Percentiles rank a stretch among this genome's conserved stretches.
These are phyloP conservation scores for Scomberomorus guttatus DNA, from an alignment of 2,797 vertebrate species.

Conservation along the genomic window DNA sequence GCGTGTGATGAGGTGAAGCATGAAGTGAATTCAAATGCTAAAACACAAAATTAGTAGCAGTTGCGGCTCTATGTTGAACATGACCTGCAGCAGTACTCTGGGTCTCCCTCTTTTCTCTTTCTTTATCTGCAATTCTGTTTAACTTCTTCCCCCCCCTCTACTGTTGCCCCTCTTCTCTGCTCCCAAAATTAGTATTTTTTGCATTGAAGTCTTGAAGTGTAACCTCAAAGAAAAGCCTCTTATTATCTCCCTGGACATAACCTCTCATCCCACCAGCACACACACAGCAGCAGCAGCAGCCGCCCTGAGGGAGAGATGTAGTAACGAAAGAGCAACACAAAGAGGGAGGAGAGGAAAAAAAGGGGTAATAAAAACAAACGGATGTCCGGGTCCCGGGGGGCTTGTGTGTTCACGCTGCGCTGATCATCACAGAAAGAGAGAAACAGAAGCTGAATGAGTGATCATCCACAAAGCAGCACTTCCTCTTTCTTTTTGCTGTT, in stretches of 20 bases:
- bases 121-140: neutral
- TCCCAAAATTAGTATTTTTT: neutral
- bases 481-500: conserved; percentile 13
- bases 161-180: neutral
- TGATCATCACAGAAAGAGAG: conserved; percentile 26
- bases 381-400: conserved; percentile 48
- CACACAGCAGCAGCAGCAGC: conserved; percentile 10
- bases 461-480: conserved; percentile 32
- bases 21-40: neutral
- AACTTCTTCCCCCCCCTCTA: neutral
- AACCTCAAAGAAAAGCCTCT: conserved; percentile 19
- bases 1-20: neutral
- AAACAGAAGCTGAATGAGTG: conserved; percentile 40
- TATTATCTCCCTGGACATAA: neutral
- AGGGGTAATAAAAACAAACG: neutral
- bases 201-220: neutral
- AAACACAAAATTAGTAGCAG: neutral
- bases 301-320: conserved; percentile 1
- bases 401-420: conserved; percentile 57
- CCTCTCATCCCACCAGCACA: conserved; percentile 28
- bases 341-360: conserved; percentile 5
- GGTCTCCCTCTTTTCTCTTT: neutral
- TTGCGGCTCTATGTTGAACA: neutral
- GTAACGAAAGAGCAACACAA: conserved; percentile 22
- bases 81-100: neutral